Evolutionary conservation across 35 echinoderm and acorn worm species (phyloP).

Genomic region (Lytechinus pictus): DNA sequence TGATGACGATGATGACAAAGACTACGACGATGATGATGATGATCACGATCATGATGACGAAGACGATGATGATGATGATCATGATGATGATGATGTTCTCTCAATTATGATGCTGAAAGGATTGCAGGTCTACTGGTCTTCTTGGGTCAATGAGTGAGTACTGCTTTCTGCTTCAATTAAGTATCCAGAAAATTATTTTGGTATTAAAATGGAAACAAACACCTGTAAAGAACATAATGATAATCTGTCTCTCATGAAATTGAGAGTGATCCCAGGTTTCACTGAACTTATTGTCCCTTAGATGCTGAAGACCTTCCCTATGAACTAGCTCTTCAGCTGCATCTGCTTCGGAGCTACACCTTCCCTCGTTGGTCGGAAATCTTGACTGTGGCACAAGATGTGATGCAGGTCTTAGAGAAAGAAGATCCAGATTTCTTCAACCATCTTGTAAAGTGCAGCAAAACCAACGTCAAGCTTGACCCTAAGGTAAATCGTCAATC

Average conservation of each 20-base stretch:
- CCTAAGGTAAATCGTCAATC: slow-evolving; percentile 45
- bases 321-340: slow-evolving; percentile 79
- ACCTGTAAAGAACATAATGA: too few relatives aligned
- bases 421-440: slow-evolving; percentile 60
- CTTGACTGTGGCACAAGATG: slow-evolving; percentile 67
- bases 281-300: background rate
- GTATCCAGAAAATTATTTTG: too few relatives aligned
- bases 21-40: background rate
- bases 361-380: slow-evolving; percentile 77
- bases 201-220: too few relatives aligned
- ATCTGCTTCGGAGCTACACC: slow-evolving; percentile 51
- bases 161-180: too few relatives aligned
- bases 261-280: too few relatives aligned
- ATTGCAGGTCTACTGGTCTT: too few relatives aligned
- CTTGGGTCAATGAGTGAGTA: too few relatives aligned
- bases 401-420: slow-evolving; percentile 56
- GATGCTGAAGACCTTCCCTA: slow-evolving; percentile 68
- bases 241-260: too few relatives aligned
- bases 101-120: too few relatives aligned
- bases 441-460: slow-evolving; percentile 60
- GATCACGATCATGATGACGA: background rate
- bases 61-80: background rate
- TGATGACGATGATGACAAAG: background rate
- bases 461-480: slow-evolving; percentile 66
- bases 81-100: too few relatives aligned